Evolutionary conservation across 2,797 vertebrate genomes (phyloP).

Genomic region (Sebastes cheni): DNA sequence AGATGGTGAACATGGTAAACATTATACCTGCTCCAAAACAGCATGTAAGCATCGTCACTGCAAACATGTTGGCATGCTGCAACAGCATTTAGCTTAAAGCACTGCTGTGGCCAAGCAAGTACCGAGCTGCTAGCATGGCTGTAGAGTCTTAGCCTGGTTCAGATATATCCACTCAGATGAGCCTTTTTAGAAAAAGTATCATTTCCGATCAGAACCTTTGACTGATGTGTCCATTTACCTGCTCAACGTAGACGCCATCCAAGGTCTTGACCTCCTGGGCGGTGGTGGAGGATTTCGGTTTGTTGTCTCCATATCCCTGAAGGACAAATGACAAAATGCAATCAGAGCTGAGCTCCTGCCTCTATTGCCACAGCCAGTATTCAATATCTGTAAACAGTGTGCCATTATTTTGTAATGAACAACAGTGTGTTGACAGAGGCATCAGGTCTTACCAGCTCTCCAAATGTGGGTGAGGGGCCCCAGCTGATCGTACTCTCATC

Average conservation of each 20-base stretch:
- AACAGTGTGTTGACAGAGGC: not conserved
- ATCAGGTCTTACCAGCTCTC: conserved; percentile 89
- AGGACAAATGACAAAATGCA: not conserved
- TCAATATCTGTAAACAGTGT: not conserved
- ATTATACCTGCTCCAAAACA: not conserved
- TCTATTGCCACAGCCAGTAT: not conserved
- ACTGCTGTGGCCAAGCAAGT: not conserved
- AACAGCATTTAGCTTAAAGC: not conserved
- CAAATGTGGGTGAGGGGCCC: conserved; percentile 95
- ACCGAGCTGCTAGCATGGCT: no score
- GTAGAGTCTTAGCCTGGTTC: no score
- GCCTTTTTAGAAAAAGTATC: not conserved
- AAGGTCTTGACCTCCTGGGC: conserved; percentile 96
- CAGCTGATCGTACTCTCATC: conserved; percentile 98
- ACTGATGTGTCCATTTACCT: conserved; percentile 76
- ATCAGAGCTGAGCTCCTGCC: not conserved
- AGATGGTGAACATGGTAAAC: not conserved
- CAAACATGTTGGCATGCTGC: not conserved
- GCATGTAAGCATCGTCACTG: not conserved
- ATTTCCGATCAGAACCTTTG: not conserved
- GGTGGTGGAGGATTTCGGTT: conserved; percentile 95
- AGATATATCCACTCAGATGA: rapidly evolving
- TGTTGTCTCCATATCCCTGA: conserved; percentile 96
- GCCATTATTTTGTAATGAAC: not conserved
- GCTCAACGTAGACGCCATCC: conserved; percentile 92